Evolutionary conservation across 1,140 invertebrate genomes (phyloP), one percentile per base, ranked within the genome.

Genomic region (Tachypleus tridentatus): DNA sequence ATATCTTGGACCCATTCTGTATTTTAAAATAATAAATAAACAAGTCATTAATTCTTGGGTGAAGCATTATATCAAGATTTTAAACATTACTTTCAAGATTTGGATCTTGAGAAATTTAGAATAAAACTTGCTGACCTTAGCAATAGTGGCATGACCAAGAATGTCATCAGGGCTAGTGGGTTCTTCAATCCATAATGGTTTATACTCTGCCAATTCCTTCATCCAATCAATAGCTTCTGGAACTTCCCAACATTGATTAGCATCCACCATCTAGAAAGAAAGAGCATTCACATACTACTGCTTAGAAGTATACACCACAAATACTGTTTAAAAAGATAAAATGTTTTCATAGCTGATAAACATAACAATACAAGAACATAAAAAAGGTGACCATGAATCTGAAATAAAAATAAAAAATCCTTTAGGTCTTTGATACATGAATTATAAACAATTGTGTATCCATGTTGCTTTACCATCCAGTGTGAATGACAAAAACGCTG

Each of bases 91-190:
- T 7, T 63, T 49, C n/a, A 62, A n/a, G 8, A 3, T 49, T 49
- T 47, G 10, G 29, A 29, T 29, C 29, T 29, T 29, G 29, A 29
- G 2, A 29, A 10, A 60, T 9, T 9, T 11, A 58, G 6, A 9
- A 6, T 4, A 65, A 51, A 60, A 63, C 69, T 29, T 29, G 29
- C 29, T 72, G 75, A 86, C 86, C 77, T 83, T 74, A 80, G 81
- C 70, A 64, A 95, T 93, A 49, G 78, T 78, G 4, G 84, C 84
- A 78, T 95, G 91, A 5, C 91, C 92, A 4, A 92, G 76, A 6
- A 93, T 78, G 75, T 96, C 93, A 76, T 96, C 92, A 4, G 92
- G 91, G 6, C 87, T 90, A 0, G 92, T 96, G 5, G 93, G 93
- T 73, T 96, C 93, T 77, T 96, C 92, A 69, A 96, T 94, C 91